phyloP scores from a whole-genome alignment of 1,140 invertebrate species.

The Trichonephila clavipes region DNA sequence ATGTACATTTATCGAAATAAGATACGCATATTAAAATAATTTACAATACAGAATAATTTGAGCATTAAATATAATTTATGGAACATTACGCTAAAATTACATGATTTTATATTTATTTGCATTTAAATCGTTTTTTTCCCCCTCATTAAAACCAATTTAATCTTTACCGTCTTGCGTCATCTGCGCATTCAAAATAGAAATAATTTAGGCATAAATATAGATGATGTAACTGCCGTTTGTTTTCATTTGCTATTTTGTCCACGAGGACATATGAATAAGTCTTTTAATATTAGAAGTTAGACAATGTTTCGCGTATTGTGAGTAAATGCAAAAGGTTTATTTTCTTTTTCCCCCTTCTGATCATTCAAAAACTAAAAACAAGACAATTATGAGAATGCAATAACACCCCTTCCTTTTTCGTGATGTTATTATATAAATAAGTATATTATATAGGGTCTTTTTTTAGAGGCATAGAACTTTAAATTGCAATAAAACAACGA shows the following conservation, averaged over 20 bases:
- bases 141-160: neutral
- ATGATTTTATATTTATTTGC: neutral
- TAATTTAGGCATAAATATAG: neutral
- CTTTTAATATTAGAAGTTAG: neutral
- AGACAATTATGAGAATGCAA: neutral
- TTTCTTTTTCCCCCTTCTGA: neutral
- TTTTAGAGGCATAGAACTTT: too few relatives aligned
- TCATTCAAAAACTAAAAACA: neutral
- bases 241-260: neutral
- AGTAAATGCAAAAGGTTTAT: neutral
- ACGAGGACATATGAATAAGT: neutral
- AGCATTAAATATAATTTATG: too few relatives aligned
- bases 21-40: too few relatives aligned
- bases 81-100: too few relatives aligned
- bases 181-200: neutral
- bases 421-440: too few relatives aligned
- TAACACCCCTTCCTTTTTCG: neutral
- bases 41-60: too few relatives aligned
- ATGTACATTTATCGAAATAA: too few relatives aligned
- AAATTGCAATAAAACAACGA: too few relatives aligned
- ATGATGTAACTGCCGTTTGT: neutral
- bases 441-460: too few relatives aligned
- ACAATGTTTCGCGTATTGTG: neutral
- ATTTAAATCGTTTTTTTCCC: neutral
- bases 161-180: neutral